Conservation (phyloP, 2,113 vertebrate species). For the Muntiacus muntjak region DNA sequence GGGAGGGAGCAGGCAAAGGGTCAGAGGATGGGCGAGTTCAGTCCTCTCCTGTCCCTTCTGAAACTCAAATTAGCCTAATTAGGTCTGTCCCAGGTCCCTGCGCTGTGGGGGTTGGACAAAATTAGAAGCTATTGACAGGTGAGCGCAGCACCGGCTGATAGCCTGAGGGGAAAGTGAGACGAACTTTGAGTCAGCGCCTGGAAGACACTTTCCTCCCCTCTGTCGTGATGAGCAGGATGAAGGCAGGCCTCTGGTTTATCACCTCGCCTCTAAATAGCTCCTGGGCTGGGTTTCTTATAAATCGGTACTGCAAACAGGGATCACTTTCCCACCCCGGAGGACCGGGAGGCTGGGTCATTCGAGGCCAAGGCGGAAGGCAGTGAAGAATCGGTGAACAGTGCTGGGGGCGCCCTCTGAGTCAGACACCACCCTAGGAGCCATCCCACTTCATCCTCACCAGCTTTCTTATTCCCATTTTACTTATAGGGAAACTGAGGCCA, state of each 20-base stretch:
- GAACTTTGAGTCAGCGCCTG: slow-evolving; percentile 57
- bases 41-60: slow-evolving; percentile 1
- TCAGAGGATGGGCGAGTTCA: background rate
- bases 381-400: background rate
- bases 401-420: background rate
- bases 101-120: slow-evolving; percentile 43
- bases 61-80: slow-evolving; percentile 65
- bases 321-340: slow-evolving; percentile 30
- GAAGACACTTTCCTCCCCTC: background rate
- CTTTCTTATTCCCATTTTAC: background rate
- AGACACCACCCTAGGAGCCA: fast-evolving
- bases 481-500: slow-evolving; percentile 41
- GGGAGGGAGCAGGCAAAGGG: background rate
- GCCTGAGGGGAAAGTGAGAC: slow-evolving; percentile 51
- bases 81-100: background rate
- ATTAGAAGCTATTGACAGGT: slow-evolving; percentile 71
- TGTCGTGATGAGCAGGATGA: background rate
- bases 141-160: background rate
- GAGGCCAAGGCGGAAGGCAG: background rate
- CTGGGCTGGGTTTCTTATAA: slow-evolving; percentile 34
- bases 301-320: slow-evolving; percentile 34
- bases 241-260: slow-evolving; percentile 43
- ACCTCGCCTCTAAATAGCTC: slow-evolving; percentile 64
- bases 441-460: background rate
- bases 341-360: background rate